These are phyloP conservation scores for Pachymerium ferrugineum DNA, from an alignment of 2,888 invertebrate genomes.

Conservation along the genomic window DNA sequence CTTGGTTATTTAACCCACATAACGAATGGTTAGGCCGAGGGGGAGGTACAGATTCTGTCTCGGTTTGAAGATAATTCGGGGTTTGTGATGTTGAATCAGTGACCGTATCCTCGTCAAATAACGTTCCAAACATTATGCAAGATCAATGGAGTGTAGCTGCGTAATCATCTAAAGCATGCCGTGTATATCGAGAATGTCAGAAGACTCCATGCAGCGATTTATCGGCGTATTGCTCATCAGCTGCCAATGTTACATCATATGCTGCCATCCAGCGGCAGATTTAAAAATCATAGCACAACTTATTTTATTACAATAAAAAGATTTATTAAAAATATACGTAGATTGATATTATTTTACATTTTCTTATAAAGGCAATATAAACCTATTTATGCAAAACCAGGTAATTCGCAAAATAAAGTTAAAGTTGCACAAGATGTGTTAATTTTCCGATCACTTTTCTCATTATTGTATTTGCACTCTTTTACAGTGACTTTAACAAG, in stretches of 20 bases:
- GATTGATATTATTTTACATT: too few species aligned
- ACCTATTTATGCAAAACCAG: too few species aligned
- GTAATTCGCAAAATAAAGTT: too few species aligned
- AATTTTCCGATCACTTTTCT: too few species aligned
- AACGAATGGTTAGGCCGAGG: slow-evolving; percentile 39
- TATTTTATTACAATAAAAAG: too few species aligned
- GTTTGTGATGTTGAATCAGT: not conserved
- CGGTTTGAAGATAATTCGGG: not conserved
- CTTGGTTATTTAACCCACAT: slow-evolving; percentile 48
- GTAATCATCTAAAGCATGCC: not conserved
- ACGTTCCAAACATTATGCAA: slow-evolving; percentile 37
- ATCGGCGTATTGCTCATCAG: not conserved
- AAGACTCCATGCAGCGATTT: not conserved
- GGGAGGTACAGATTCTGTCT: slow-evolving; percentile 25
- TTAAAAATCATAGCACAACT: too few species aligned
- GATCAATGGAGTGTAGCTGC: too few species aligned
- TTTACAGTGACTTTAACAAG: not conserved
- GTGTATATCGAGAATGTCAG: not conserved
- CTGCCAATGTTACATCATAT: not conserved
- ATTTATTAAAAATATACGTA: too few species aligned
- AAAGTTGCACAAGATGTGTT: too few species aligned
- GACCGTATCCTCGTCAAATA: slow-evolving; percentile 37
- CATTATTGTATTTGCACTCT: too few species aligned
- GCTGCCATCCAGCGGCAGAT: too few species aligned
- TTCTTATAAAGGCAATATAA: too few species aligned